Conservation (phyloP, 2,888 invertebrate species). For the Drosophila buzzatii region DNA sequence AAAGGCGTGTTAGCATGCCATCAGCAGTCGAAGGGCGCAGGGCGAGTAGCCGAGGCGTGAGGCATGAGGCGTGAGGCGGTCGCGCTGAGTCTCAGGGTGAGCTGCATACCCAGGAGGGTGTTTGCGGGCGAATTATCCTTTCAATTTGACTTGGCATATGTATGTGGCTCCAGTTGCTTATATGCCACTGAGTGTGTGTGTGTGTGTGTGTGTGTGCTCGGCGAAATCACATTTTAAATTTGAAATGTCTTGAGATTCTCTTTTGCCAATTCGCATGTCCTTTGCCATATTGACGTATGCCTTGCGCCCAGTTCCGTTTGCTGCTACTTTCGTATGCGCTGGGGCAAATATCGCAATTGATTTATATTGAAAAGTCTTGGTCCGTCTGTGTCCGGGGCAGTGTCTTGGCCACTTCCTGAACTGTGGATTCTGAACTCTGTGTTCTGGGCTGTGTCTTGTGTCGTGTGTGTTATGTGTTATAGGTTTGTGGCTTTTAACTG, state of each 20-base stretch:
- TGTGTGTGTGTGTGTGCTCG: constrained; percentile 28
- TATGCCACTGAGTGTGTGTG: not conserved
- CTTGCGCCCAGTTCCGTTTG: constrained; percentile 63
- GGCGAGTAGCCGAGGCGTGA: not conserved
- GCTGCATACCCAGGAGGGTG: constrained; percentile 80
- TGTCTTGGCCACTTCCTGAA: constrained; percentile 70
- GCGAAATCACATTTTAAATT: constrained; percentile 81
- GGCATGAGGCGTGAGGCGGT: constrained; percentile 1
- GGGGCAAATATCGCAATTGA: constrained; percentile 79
- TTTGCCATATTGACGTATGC: constrained; percentile 76
- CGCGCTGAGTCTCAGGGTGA: constrained; percentile 42
- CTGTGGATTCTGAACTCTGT: constrained; percentile 5
- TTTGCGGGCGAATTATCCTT: constrained; percentile 85
- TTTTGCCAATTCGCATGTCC: constrained; percentile 67
- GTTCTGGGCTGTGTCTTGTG: constrained; percentile 12
- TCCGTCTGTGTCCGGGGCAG: constrained; percentile 45
- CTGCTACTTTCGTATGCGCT: constrained; percentile 62
- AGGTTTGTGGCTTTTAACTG: constrained; percentile 20
- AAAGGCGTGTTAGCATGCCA: constrained; percentile 83
- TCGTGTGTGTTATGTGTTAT: not conserved
- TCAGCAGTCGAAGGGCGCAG: constrained; percentile 58
- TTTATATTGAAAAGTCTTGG: constrained; percentile 81
- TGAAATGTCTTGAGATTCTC: constrained; percentile 82
- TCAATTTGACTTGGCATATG: constrained; percentile 85
- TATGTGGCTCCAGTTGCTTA: constrained; percentile 52